Evolutionary conservation across 2,797 vertebrate species (phyloP).

Genomic region (Anomalospiza imberbis): DNA sequence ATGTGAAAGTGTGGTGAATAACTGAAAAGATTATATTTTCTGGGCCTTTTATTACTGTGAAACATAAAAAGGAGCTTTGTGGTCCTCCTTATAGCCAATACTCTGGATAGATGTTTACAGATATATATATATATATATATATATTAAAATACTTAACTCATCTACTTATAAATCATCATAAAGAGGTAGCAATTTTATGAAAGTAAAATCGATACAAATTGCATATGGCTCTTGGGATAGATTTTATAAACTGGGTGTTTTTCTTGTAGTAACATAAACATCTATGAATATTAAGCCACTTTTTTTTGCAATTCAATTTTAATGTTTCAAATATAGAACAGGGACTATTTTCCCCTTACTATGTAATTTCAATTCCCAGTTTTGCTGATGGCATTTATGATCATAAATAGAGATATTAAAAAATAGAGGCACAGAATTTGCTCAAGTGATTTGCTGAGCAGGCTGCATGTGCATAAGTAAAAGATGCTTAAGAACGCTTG

Average conservation of each 20-base stretch:
- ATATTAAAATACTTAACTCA: neutral
- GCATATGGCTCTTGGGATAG: neutral
- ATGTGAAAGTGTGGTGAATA: neutral
- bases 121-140: neutral
- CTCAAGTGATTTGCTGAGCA: neutral
- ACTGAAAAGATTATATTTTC: neutral
- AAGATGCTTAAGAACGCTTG: neutral
- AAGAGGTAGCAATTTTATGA: conserved; percentile 28
- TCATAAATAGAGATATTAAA: neutral
- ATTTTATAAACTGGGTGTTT: conserved; percentile 29
- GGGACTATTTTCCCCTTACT: neutral
- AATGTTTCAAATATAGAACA: neutral
- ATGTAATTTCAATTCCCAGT: neutral
- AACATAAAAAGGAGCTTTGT: neutral
- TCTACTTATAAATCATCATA: conserved; percentile 32
- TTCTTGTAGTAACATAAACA: neutral
- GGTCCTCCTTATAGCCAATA: neutral
- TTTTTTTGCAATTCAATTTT: conserved; percentile 11
- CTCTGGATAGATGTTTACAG: neutral
- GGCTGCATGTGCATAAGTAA: neutral
- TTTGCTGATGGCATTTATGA: neutral
- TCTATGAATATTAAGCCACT: conserved; percentile 15
- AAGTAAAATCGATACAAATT: conserved; percentile 53
- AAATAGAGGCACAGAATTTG: neutral
- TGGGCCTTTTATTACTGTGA: neutral